Base-by-base conservation (phyloP, 2,113 vertebrate species). In the Emydocephalus ijimae region DNA sequence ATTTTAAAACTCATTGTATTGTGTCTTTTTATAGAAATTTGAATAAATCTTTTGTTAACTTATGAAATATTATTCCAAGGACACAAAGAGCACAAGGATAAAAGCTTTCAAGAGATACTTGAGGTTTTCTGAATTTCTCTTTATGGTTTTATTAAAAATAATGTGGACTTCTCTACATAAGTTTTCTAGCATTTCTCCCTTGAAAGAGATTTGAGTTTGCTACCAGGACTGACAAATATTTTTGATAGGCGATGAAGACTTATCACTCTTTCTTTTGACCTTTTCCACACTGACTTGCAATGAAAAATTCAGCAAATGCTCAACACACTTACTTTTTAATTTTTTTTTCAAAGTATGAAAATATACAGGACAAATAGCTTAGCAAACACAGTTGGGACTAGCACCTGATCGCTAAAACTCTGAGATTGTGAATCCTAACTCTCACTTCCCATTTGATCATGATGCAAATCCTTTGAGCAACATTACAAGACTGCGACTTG, bases 41-140 rank as follows among this genome's bases (percentile, higher is more conserved):
- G 94, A 96, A 97, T 96, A 96, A 96, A 96, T 97, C 96, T 96
- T 97, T 96, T 96, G 96, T 96, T 95, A 94, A 92, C 87, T 95
- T 94, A 95, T 96, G 94, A 94, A 97, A 97, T 97, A 96, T 96
- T 97, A 97, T 97, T 96, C 96, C 96, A 96, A 96, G 92, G 95
- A 91, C 94, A 95, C 94, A 95, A 96, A 95, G 95, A 96, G 85
- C 90, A 57, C 91, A 93, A 87, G 86, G 94, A 94, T 89, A 94
- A 96, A 96, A 69, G 93, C 95, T 56, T 85, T 90, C 0, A 0
- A 89, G 94, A 95, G 92, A 88, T 96, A 94, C 39, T 0, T 0
- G 93, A 89, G 45, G 54, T 81, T 0, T 96, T 91, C 89, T 95
- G 54, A 52, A 87, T 14, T 61, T 55, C 81, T 91, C 91, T 54